phyloP scores from a whole-genome alignment of 1,140 invertebrate species.

The Reticulitermes speratus region DNA sequence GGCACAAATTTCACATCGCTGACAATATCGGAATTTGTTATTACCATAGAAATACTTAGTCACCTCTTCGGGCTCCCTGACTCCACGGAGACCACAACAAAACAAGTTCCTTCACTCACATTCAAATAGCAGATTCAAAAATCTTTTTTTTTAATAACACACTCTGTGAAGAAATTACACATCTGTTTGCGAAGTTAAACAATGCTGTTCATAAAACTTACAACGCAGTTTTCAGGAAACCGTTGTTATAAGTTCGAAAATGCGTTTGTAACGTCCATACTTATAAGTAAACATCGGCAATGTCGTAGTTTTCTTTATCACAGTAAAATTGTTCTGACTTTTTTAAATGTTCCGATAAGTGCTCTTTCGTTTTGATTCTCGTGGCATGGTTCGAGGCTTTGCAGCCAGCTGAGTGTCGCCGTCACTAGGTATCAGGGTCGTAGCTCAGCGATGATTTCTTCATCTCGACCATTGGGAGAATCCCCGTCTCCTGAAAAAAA shows the following conservation, averaged over 20 bases:
- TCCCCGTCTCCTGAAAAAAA: slow-evolving; percentile 53
- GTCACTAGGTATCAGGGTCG: slow-evolving; percentile 54
- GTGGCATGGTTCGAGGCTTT: neutral
- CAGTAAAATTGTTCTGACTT: neutral
- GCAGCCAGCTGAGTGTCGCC: neutral
- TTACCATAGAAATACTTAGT: too few species aligned
- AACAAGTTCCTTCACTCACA: neutral
- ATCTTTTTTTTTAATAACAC: neutral
- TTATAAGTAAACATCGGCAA: neutral
- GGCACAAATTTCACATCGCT: too few species aligned
- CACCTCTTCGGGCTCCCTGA: too few species aligned
- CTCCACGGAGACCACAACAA: neutral
- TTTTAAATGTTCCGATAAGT: neutral
- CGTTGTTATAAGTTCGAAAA: neutral
- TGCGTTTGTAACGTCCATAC: neutral
- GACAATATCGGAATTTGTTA: too few species aligned
- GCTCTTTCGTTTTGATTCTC: slow-evolving; percentile 6
- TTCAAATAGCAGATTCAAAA: neutral
- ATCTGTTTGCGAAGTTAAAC: neutral
- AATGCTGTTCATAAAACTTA: neutral
- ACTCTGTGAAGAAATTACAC: neutral
- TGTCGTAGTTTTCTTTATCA: neutral
- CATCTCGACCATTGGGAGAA: slow-evolving; percentile 60
- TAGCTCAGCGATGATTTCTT: slow-evolving; percentile 60
- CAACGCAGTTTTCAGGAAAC: neutral